A percentile compares a stretch with the other conserved stretches of the same genome.
Evolutionary conservation across 2,797 vertebrate genomes (phyloP).

Genomic region (Tauraco hartlaubi): DNA sequence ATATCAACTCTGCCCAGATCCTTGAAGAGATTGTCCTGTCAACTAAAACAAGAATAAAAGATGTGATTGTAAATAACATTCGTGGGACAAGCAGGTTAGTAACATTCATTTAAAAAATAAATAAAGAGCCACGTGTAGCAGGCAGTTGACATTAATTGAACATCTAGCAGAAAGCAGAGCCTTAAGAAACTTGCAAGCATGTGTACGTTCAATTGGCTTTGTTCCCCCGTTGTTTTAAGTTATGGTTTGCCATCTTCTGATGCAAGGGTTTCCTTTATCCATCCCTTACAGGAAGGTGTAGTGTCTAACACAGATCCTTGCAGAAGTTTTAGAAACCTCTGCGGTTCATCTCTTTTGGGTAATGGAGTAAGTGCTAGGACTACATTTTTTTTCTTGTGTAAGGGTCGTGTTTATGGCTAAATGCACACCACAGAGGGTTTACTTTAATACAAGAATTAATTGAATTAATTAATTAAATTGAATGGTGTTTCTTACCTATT

Average conservation of each 20-base stretch:
- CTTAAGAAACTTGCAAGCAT: neutral
- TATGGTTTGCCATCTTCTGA: neutral
- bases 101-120: constrained; percentile 47
- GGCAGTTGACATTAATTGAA: neutral
- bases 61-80: constrained; percentile 69
- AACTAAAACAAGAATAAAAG: constrained; percentile 74
- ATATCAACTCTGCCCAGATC: constrained; percentile 73
- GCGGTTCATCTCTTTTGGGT: neutral
- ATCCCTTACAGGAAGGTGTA: neutral
- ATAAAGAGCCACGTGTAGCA: constrained; percentile 22
- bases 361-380: neutral
- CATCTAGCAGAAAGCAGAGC: neutral
- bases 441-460: neutral
- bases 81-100: constrained; percentile 53
- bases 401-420: neutral
- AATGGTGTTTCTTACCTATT: neutral
- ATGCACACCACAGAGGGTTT: neutral
- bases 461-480: neutral
- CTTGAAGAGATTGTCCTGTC: constrained; percentile 78
- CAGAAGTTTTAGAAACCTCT: neutral
- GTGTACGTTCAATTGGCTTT: neutral
- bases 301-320: neutral
- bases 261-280: neutral
- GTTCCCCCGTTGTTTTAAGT: neutral
- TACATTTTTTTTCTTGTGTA: neutral